phyloP scores from a whole-genome alignment of 1,140 invertebrate species.

The Heliconius nattereri region DNA sequence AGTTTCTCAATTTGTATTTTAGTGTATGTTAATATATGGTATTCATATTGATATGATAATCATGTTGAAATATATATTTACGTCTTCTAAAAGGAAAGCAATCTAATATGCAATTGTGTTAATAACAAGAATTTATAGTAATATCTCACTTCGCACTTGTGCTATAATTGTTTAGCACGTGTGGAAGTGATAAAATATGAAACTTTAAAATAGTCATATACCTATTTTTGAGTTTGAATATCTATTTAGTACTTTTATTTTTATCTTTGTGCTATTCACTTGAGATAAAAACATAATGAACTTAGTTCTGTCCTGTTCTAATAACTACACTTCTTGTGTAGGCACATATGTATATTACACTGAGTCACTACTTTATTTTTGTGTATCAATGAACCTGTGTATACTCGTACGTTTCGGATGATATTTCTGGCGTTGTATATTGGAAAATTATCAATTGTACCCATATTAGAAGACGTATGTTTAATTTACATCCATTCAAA shows the following conservation, averaged over 20 bases:
- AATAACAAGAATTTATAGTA: background rate
- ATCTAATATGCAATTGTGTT: background rate
- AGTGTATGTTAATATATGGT: too few relatives aligned
- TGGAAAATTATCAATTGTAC: too few relatives aligned
- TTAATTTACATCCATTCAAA: too few relatives aligned
- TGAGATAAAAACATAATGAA: background rate
- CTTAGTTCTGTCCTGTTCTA: background rate
- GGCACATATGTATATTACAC: background rate
- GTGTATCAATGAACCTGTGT: background rate
- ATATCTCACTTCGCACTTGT: background rate
- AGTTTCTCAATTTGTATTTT: too few relatives aligned
- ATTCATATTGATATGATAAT: background rate
- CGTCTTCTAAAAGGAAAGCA: background rate
- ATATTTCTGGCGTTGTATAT: background rate
- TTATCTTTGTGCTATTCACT: background rate
- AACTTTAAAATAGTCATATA: background rate
- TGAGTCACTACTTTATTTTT: background rate
- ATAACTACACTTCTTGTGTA: background rate
- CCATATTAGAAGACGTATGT: too few relatives aligned
- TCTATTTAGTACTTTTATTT: conserved; percentile 10
- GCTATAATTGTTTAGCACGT: background rate
- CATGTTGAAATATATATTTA: background rate
- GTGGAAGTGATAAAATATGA: background rate
- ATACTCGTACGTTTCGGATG: background rate
- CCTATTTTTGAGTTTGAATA: background rate